Percentiles rank a stretch among this genome's conserved stretches.
These are phyloP conservation scores for Enteromius anoplus DNA, from an alignment of 2,797 vertebrate genomes.

Conservation along the genomic window DNA sequence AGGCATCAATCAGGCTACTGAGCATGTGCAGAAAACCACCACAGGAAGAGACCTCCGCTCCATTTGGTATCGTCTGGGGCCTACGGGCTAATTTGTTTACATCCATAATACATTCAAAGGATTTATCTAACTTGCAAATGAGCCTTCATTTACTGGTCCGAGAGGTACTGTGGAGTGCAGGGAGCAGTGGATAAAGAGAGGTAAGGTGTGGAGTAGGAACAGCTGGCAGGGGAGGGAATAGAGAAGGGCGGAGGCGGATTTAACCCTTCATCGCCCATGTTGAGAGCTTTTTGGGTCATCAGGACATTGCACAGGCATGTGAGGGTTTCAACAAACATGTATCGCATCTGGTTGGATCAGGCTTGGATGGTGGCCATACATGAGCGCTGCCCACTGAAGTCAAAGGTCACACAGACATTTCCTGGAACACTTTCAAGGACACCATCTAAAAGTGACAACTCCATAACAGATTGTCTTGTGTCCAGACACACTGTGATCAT, in stretches of 20 bases:
- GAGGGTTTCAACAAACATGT: conserved; percentile 24
- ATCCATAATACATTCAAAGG: conserved; percentile 85
- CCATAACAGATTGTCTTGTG: conserved; percentile 65
- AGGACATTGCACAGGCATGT: neutral
- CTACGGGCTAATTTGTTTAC: conserved; percentile 82
- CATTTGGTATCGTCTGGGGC: conserved; percentile 85
- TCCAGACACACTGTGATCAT: conserved; percentile 66
- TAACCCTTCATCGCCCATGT: conserved; percentile 15
- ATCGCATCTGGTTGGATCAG: conserved; percentile 14
- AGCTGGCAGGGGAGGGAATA: conserved; percentile 30
- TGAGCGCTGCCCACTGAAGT: conserved; percentile 12
- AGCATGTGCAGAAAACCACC: conserved; percentile 76
- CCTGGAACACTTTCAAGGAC: conserved; percentile 71
- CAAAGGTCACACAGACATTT: conserved; percentile 59
- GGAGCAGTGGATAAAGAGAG: conserved; percentile 27
- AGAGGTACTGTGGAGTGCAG: conserved; percentile 73
- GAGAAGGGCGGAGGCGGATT: conserved; percentile 21
- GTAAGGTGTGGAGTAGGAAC: conserved; percentile 52
- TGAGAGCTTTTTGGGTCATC: conserved; percentile 47
- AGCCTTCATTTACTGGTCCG: conserved; percentile 80
- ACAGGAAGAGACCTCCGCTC: conserved; percentile 78
- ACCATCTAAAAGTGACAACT: conserved; percentile 51
- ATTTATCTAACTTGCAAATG: conserved; percentile 89
- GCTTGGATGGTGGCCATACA: conserved; percentile 37
- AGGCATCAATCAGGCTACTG: conserved; percentile 83